A percentile compares a stretch with the other conserved stretches of the same genome.
These are phyloP conservation scores for Poecilia gillii DNA, from an alignment of 2,797 vertebrate genomes.

Conservation along the genomic window DNA sequence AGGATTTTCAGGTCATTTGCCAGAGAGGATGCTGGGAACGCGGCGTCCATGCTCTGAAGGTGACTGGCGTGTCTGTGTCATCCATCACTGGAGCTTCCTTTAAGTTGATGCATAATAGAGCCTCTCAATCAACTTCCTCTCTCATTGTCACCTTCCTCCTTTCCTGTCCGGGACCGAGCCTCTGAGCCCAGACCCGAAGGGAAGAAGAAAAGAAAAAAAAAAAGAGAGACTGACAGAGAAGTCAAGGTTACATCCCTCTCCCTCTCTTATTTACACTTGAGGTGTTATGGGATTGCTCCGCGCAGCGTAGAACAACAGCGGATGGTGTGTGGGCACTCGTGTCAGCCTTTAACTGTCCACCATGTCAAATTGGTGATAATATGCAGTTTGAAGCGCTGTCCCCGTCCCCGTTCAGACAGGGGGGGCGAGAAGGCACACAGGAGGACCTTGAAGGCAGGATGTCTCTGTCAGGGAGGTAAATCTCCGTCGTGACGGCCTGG, in stretches of 20 bases:
- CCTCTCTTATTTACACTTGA: conserved; percentile 91
- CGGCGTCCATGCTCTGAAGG: conserved; percentile 90
- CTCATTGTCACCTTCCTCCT: conserved; percentile 88
- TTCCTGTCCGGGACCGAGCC: conserved; percentile 59
- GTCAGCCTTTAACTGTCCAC: conserved; percentile 74
- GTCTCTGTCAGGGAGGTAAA: conserved; percentile 81
- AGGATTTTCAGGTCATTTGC: conserved; percentile 98
- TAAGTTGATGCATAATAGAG: conserved; percentile 99
- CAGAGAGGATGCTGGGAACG: conserved; percentile 91
- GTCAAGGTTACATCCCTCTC: conserved; percentile 94
- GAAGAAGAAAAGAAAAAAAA: conserved; percentile 27
- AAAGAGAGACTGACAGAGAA: conserved; percentile 71
- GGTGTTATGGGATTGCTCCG: conserved; percentile 72
- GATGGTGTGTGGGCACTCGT: conserved; percentile 54
- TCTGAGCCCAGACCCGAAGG: conserved; percentile 62
- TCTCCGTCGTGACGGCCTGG: conserved; percentile 77
- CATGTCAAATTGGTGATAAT: conserved; percentile 90
- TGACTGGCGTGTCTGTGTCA: conserved; percentile 93
- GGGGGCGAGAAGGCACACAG: conserved; percentile 48
- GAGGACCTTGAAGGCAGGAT: conserved; percentile 85
- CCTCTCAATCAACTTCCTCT: conserved; percentile 97
- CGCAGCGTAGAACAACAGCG: conserved; percentile 65
- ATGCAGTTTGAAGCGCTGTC: conserved; percentile 79
- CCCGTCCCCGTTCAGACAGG: neutral
- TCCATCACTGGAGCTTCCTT: conserved; percentile 98